Evolutionary conservation across 2,888 invertebrate species (phyloP), one percentile per base, ranked within the genome.

Genomic region (Onchidella celtica): DNA sequence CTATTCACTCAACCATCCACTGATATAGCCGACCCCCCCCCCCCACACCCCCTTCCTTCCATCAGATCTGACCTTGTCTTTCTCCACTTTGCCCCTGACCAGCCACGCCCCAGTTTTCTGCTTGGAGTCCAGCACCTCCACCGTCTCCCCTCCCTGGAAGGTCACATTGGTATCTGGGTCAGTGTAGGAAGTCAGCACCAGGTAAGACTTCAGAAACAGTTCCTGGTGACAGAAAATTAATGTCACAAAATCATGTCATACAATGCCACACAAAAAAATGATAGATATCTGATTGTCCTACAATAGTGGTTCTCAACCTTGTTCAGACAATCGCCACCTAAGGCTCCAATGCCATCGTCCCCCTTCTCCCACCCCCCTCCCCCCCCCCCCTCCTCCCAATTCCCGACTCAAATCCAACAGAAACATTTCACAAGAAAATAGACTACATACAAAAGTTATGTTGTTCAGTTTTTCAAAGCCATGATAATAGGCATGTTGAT

Each of bases 91-190:
- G 0, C 68, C 88, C 68, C 91, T 84, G 24, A 91, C 90, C 36
- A 91, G 85, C 92, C 92, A 92, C 79, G 85, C 84, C 61, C 89
- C 88, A 57, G 85, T 85, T 65, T 87, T 88, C 68, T 87, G 86
- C 3, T 86, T 87, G 32, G 85, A 86, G 84, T 92, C 91, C 24
- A 92, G 75, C 4, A 92, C 88, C 80, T 92, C 90, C 21, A 91
- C 90, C 36, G 89, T 59, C 36, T 91, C 90, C 57, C 90, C 90
- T 80, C 38, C 77, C 11, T 70, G 63, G 24, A 87, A 72, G 21
- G 68, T 65, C 9, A 85, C 80, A 34, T 81, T 77, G 4, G 86
- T 85, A 29, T 80, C 83, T 11, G 70, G 65, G 63, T 87, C 88
- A 40, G 63, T 47, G 70, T 85, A 86, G 55, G 76, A 70, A 17